Evolutionary conservation across 2,888 invertebrate genomes (phyloP).

Genomic region (Papilio gigon): DNA sequence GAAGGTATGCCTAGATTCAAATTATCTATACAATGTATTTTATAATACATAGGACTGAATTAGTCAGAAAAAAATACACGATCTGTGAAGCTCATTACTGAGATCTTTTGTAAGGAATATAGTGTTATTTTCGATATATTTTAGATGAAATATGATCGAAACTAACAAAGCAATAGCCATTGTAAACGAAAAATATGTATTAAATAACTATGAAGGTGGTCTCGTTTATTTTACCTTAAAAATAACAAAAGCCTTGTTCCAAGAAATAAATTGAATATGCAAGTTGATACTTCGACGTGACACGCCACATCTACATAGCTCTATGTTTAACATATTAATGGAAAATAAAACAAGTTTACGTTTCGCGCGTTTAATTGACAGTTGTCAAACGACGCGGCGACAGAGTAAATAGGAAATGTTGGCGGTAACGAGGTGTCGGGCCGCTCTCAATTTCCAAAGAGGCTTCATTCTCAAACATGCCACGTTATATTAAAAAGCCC

Average conservation of each 20-base stretch:
- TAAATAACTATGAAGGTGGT: background rate
- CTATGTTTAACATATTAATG: constrained; percentile 20
- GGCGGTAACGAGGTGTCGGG: constrained; percentile 20
- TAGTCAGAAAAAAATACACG: background rate
- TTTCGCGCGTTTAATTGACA: constrained; percentile 37
- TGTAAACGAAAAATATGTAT: background rate
- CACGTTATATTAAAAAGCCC: constrained; percentile 15
- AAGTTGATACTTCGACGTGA: background rate
- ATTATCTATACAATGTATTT: background rate
- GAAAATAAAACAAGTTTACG: constrained; percentile 30
- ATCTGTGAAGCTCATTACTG: background rate
- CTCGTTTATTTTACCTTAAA: background rate
- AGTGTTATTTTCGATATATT: no score
- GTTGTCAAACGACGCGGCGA: constrained; percentile 28
- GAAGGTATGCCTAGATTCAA: background rate
- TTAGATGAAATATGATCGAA: background rate
- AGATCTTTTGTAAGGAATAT: background rate
- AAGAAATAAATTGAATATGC: background rate
- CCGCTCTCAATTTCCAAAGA: constrained; percentile 24
- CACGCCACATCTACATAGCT: background rate
- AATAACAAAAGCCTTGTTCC: background rate
- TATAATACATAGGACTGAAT: background rate
- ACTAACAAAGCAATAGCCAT: background rate
- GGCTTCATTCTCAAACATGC: constrained; percentile 16
- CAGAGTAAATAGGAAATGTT: constrained; percentile 35